Evolutionary conservation across 2,113 vertebrate genomes (phyloP).

Genomic region (Motacilla alba): DNA sequence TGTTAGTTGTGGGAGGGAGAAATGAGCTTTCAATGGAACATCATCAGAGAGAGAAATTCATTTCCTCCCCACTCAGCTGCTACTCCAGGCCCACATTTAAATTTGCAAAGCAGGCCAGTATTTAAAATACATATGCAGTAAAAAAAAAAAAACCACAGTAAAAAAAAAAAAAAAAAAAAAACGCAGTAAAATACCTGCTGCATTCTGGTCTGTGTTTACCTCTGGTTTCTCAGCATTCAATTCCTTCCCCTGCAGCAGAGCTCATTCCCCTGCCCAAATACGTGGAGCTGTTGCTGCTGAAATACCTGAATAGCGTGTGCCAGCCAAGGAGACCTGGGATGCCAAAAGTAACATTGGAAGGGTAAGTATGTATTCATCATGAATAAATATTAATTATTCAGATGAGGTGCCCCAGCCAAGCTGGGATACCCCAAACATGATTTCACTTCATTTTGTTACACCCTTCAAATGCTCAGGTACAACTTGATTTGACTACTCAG

Average conservation of each 20-base stretch:
- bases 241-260: not conserved
- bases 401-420: not conserved
- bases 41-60: not conserved
- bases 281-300: rapidly evolving
- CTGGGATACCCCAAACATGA: rapidly evolving
- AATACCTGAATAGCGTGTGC: rapidly evolving
- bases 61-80: not conserved
- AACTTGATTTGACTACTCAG: rapidly evolving
- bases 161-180: not conserved
- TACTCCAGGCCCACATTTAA: not conserved
- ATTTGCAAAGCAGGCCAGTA: not conserved
- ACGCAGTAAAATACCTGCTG: not conserved
- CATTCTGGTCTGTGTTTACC: not conserved
- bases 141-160: not conserved
- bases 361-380: not conserved
- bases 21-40: not conserved
- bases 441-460: not conserved
- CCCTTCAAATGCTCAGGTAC: not conserved
- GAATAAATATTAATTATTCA: no score
- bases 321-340: not conserved
- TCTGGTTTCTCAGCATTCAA: not conserved
- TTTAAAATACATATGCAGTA: not conserved
- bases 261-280: rapidly evolving
- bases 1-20: not conserved
- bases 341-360: not conserved